Percentiles rank a stretch among this genome's conserved stretches.
Evolutionary conservation across 2,888 invertebrate genomes (phyloP).

Genomic region (Spilarctia lutea): DNA sequence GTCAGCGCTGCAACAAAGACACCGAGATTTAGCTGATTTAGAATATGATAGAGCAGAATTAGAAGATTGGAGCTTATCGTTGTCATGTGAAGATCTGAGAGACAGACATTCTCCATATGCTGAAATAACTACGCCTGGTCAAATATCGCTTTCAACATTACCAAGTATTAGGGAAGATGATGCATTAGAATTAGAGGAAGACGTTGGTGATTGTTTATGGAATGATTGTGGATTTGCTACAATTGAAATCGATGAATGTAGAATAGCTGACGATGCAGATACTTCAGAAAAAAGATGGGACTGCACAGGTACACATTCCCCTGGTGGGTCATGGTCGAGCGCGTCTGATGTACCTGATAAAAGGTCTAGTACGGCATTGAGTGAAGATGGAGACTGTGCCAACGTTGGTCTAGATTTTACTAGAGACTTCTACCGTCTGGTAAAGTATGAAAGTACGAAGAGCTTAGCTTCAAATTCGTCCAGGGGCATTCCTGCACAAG

Average conservation of each 20-base stretch:
- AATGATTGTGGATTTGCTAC: conserved; percentile 91
- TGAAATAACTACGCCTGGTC: conserved; percentile 87
- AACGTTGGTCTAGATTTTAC: conserved; percentile 91
- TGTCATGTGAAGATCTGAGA: conserved; percentile 90
- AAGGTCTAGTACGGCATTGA: conserved; percentile 89
- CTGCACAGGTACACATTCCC: conserved; percentile 86
- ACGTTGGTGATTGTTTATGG: conserved; percentile 91
- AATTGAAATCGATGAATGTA: conserved; percentile 89
- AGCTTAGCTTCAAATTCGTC: conserved; percentile 92
- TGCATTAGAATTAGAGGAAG: conserved; percentile 90
- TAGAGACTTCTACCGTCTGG: conserved; percentile 92
- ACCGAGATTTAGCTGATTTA: conserved; percentile 89
- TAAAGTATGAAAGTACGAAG: conserved; percentile 93
- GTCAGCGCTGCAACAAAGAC: conserved; percentile 89
- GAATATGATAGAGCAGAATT: conserved; percentile 92
- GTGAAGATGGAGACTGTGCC: conserved; percentile 90
- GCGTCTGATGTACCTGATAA: conserved; percentile 88
- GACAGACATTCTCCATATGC: conserved; percentile 84
- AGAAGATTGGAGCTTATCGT: conserved; percentile 92
- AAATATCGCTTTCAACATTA: conserved; percentile 88
- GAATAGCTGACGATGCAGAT: conserved; percentile 80
- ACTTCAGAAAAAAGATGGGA: conserved; percentile 89
- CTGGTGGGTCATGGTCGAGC: conserved; percentile 88
- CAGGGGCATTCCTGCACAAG: conserved; percentile 87
- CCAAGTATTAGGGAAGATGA: conserved; percentile 92